These are phyloP conservation scores for Planococcus citri DNA, from an alignment of 1,140 invertebrate genomes.

Conservation along the genomic window DNA sequence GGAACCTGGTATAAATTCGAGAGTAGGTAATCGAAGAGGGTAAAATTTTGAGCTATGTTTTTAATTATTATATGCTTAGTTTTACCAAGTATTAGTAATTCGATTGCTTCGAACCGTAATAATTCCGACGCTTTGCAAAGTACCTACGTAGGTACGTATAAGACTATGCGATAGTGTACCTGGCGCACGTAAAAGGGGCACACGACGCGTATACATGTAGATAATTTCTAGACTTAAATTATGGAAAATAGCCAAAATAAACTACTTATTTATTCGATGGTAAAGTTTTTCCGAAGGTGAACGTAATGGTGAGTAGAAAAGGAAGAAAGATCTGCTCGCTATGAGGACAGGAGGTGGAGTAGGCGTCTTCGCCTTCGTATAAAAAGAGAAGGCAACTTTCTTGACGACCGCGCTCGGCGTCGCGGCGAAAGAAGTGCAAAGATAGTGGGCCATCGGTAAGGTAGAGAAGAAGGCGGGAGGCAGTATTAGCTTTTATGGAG, in stretches of 20 bases:
- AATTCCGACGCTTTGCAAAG: too few relatives aligned
- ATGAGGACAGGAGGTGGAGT: background rate
- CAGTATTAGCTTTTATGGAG: slow-evolving; percentile 17
- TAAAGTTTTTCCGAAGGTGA: slow-evolving; percentile 15
- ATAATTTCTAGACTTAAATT: background rate
- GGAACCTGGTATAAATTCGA: too few relatives aligned
- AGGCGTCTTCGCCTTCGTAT: background rate
- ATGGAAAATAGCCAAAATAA: slow-evolving; percentile 14
- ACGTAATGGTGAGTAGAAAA: background rate
- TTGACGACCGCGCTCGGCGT: background rate
- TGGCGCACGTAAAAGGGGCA: background rate
- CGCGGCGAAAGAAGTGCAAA: too few relatives aligned
- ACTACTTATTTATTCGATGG: slow-evolving; percentile 17
- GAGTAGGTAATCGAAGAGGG: too few relatives aligned
- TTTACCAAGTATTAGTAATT: too few relatives aligned
- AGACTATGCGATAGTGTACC: background rate
- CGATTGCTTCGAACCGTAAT: too few relatives aligned
- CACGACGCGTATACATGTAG: background rate
- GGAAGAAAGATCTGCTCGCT: background rate
- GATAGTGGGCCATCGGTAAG: background rate
- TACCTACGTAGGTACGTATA: background rate
- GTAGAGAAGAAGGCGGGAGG: background rate
- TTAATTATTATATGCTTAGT: too few relatives aligned
- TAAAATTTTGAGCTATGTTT: too few relatives aligned
- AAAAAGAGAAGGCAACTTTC: slow-evolving; percentile 1